Evolutionary conservation across 1,140 invertebrate genomes (phyloP).

Genomic region (Palaemon carinicauda): DNA sequence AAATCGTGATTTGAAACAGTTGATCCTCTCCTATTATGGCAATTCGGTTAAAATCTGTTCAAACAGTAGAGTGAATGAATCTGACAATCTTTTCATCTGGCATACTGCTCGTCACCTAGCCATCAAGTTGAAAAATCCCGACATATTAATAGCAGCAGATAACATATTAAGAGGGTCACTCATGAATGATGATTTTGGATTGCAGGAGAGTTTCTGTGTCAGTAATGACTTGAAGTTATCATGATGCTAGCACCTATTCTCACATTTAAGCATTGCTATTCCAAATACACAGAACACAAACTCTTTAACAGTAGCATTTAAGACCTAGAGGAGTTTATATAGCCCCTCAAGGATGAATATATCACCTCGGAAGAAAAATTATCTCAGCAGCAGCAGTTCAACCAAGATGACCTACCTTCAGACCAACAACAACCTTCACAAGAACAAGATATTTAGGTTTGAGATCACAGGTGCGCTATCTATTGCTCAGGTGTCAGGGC

Average conservation of each 20-base stretch:
- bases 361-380: no score
- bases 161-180: not conserved
- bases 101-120: not conserved
- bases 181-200: conserved; percentile 11
- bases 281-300: not conserved
- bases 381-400: not conserved
- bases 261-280: not conserved
- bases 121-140: not conserved
- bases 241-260: not conserved
- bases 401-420: not conserved
- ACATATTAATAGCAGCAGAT: not conserved
- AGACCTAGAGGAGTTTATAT: not conserved
- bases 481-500: no score
- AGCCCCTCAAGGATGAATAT: not conserved
- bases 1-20: no score
- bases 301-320: not conserved
- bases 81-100: not conserved
- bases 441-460: not conserved
- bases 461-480: not conserved
- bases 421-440: not conserved
- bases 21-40: no score
- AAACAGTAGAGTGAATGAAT: not conserved
- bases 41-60: no score
- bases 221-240: not conserved
- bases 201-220: not conserved